A percentile compares a stretch with the other conserved stretches of the same genome.
Evolutionary conservation across 2,797 vertebrate genomes (phyloP).

Genomic region (Orientallactaga sibirica): DNA sequence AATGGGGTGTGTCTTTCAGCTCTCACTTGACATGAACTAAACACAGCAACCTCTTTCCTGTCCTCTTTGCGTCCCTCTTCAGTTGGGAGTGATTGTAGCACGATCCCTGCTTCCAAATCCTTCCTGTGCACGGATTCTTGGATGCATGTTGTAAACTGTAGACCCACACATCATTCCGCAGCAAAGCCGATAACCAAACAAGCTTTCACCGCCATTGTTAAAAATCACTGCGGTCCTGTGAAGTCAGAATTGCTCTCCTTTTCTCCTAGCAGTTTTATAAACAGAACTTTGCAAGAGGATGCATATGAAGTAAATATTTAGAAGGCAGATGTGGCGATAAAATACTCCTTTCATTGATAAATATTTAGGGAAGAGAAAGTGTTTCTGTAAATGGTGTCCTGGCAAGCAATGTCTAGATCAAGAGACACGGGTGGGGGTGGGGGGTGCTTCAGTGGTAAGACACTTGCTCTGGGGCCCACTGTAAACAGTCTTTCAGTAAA

Average conservation of each 20-base stretch:
- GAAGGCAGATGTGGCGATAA: constrained; percentile 4
- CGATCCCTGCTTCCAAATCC: neutral
- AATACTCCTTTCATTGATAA: constrained; percentile 62
- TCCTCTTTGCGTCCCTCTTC: neutral
- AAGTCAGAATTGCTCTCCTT: neutral
- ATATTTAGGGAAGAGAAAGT: constrained; percentile 64
- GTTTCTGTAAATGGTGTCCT: constrained; percentile 44
- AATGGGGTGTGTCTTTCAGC: fast-evolving
- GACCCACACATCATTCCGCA: neutral
- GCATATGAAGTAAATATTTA: constrained; percentile 59
- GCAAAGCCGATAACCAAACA: neutral
- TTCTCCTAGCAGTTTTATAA: neutral
- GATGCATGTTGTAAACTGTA: neutral
- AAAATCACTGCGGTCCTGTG: neutral
- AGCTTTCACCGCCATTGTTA: fast-evolving
- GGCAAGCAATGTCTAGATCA: neutral
- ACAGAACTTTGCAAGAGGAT: constrained; percentile 11
- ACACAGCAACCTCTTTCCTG: fast-evolving
- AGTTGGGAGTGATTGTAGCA: neutral
- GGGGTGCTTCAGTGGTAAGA: neutral
- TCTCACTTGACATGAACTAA: neutral
- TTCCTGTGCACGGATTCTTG: neutral
- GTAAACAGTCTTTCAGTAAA: neutral
- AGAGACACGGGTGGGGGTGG: neutral
- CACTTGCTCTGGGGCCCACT: neutral